These are phyloP conservation scores for Maconellicoccus hirsutus DNA, from an alignment of 1,140 invertebrate species.

Conservation along the genomic window DNA sequence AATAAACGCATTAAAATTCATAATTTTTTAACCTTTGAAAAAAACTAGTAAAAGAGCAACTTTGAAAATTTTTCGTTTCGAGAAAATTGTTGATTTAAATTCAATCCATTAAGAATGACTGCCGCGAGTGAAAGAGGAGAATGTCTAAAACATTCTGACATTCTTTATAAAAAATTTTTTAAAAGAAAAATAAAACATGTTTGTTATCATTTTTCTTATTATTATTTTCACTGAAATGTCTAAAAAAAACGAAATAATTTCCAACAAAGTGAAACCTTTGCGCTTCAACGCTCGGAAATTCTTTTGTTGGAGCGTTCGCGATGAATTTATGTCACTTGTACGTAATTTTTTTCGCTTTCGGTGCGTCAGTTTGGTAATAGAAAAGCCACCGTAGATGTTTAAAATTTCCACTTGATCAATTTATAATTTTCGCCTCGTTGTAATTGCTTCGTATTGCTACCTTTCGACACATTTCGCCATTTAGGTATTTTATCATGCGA, in stretches of 20 bases:
- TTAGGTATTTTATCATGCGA: no score
- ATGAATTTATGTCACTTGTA: constrained; percentile 4
- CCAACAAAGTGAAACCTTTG: neutral
- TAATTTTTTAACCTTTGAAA: no score
- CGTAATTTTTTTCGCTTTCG: neutral
- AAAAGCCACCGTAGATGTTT: neutral
- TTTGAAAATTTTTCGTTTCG: no score
- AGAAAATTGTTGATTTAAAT: no score
- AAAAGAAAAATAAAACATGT: constrained; percentile 1
- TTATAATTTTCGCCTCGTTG: neutral
- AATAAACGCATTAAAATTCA: neutral
- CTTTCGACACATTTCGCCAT: no score
- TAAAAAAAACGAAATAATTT: neutral
- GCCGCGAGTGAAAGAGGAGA: neutral
- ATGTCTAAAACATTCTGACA: neutral
- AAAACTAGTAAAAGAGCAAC: no score
- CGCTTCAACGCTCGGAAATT: neutral
- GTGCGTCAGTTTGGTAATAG: neutral
- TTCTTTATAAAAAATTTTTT: neutral
- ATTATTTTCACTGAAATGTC: neutral
- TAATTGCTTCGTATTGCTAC: neutral
- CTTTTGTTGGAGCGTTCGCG: neutral
- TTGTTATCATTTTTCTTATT: neutral
- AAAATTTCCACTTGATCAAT: neutral
- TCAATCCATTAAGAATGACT: no score